Evolutionary conservation across 1,140 invertebrate species (phyloP), one percentile per base, ranked within the genome.

Genomic region (Apis dorsata): DNA sequence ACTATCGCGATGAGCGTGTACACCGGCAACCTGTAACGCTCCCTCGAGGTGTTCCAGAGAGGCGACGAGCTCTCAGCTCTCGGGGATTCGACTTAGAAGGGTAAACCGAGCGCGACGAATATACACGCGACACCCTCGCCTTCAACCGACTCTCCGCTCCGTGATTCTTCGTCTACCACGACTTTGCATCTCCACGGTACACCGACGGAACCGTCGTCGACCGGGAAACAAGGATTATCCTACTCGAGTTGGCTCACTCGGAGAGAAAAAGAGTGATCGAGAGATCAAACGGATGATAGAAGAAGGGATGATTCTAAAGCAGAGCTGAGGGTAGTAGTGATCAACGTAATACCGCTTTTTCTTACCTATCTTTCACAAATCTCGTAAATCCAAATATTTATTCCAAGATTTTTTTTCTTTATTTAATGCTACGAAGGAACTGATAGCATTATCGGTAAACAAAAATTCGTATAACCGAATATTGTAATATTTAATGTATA

Each of bases 111-210:
- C 85, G 72, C 73, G 84, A 88, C 73, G 85, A 90, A 80, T 84
- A 83, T 84, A 87, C 82, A 87, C 68, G 66, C 51, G 28, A 44
- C 66, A 44, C 11, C 66, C 63, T 10, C 9, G 9, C 63, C 28
- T 69, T 13, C 44, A 21, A 80, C 66, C 69, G 17, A 83, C 77
- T 81, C 84, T 90, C 82, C 76, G 83, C 85, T 90, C 86, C 78
- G 85, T 90, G 90, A 90, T 90, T 90, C 86, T 90, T 90, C 89
- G 84, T 81, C 79, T 83, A 83, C 83, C 77, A 85, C 82, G 73
- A 87, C 73, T 79, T 90, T 86, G 84, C 89, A 84, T 90, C 85
- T 21, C 19, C 12, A 57, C 83, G 86, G 34, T 71, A 51, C 55
- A 82, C 75, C 83, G 65, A 60, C 71, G 84, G 79, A 86, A 65